phyloP scores from a whole-genome alignment of 2,113 vertebrate species.

The Pseudorectes ferrugineus region DNA sequence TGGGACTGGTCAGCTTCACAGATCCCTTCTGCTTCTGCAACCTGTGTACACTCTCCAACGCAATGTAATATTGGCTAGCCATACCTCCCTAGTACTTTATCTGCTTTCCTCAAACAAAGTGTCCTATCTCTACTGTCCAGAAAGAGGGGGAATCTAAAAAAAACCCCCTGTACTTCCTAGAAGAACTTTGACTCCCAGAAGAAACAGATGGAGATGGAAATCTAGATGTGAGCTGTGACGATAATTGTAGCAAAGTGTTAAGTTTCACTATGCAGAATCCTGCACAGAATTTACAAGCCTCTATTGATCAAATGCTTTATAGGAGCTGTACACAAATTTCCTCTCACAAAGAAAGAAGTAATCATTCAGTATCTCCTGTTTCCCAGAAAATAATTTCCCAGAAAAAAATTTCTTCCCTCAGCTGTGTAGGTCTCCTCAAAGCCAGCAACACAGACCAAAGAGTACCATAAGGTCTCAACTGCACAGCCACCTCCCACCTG shows the following conservation, averaged over 20 bases:
- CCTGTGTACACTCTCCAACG: not conserved
- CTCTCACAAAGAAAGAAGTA: not conserved
- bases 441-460: not conserved
- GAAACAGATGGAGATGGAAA: not conserved
- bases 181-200: not conserved
- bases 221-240: not conserved
- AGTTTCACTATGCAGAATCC: not conserved
- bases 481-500: not conserved
- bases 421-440: not conserved
- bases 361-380: not conserved
- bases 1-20: not conserved
- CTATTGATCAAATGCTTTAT: not conserved
- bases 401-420: not conserved
- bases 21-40: not conserved
- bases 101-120: not conserved
- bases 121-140: not conserved
- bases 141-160: not conserved
- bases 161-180: not conserved
- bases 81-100: not conserved
- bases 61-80: not conserved
- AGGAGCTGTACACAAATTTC: not conserved
- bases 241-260: not conserved
- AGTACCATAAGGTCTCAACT: not conserved
- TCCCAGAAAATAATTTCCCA: not conserved
- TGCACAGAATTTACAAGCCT: not conserved